These are phyloP conservation scores for Nymphalis urticae DNA, from an alignment of 2,888 invertebrate species.

Conservation along the genomic window DNA sequence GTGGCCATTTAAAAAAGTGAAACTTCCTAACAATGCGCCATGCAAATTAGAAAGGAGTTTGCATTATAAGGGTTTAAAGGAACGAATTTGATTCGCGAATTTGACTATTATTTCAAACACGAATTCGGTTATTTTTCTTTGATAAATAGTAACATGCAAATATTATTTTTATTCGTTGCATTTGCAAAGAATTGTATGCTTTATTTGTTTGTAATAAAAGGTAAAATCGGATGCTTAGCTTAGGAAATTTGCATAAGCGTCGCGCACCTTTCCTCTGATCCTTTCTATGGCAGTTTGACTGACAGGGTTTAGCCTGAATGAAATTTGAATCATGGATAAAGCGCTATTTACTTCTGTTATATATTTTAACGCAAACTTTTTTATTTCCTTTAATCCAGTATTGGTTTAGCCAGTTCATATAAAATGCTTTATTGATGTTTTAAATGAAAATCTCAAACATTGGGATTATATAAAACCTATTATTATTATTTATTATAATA, in stretches of 20 bases:
- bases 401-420: background rate
- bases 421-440: background rate
- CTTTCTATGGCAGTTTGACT: slow-evolving; percentile 76
- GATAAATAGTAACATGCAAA: slow-evolving; percentile 47
- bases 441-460: too few species aligned
- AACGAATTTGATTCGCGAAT: slow-evolving; percentile 43
- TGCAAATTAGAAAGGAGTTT: slow-evolving; percentile 73
- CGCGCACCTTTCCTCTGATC: slow-evolving; percentile 77
- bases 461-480: too few species aligned
- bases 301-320: slow-evolving; percentile 58
- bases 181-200: slow-evolving; percentile 39
- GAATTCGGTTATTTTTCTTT: slow-evolving; percentile 50
- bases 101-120: slow-evolving; percentile 48
- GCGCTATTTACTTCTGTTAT: slow-evolving; percentile 46
- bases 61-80: slow-evolving; percentile 46
- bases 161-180: slow-evolving; percentile 54
- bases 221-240: slow-evolving; percentile 46
- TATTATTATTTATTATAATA: too few species aligned
- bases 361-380: slow-evolving; percentile 22
- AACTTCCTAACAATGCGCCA: slow-evolving; percentile 74
- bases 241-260: slow-evolving; percentile 74
- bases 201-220: slow-evolving; percentile 40
- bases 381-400: background rate
- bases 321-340: slow-evolving; percentile 50
- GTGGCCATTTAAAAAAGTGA: slow-evolving; percentile 79